Evolutionary conservation across 2,113 vertebrate genomes (phyloP), one percentile per base, ranked within the genome.

Genomic region (Callospermophilus lateralis): DNA sequence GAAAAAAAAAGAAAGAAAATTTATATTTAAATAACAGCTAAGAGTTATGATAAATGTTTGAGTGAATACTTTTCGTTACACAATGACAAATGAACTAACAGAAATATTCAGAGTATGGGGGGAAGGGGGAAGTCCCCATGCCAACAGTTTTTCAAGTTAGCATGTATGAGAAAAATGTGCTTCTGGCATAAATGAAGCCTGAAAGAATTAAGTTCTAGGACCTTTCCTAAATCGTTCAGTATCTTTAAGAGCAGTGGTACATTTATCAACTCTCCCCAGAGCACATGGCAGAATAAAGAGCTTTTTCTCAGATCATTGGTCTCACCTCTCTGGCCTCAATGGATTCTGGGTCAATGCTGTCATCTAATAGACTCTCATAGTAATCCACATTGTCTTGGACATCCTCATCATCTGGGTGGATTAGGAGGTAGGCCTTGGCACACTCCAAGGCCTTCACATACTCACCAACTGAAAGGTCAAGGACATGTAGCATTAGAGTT

Each of bases 381-480:
- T 99, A 99, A 32, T 98, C 98, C 48, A 98, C 98, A 0, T 99
- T 99, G 45, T 99, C 99, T 6, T 98, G 98, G 97, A 99, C 99
- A 84, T 99, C 99, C 95, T 99, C 98, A 0, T 99, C 99, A 0
- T 98, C 99, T 0, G 99, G 98, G 63, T 99, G 99, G 98, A 99
- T 99, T 1, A 99, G 98, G 68, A 99, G 99, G 97, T 99, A 99
- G 76, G 99, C 98, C 94, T 98, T 98, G 83, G 99, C 98, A 84
- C 99, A 99, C 96, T 99, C 98, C 94, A 99, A 93, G 0, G 99
- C 99, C 97, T 99, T 99, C 70, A 98, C 48, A 0, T 99, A 98
- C 85, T 98, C 97, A 22, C 98, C 98, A 0, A 98, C 99, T 99
- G 97, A 90, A 92, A 96, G 53, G 65, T 61, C 53, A 80, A 95